A percentile compares a stretch with the other conserved stretches of the same genome.
Conservation (phyloP, 2,797 vertebrate species). For the Sebastes baramenuke region DNA sequence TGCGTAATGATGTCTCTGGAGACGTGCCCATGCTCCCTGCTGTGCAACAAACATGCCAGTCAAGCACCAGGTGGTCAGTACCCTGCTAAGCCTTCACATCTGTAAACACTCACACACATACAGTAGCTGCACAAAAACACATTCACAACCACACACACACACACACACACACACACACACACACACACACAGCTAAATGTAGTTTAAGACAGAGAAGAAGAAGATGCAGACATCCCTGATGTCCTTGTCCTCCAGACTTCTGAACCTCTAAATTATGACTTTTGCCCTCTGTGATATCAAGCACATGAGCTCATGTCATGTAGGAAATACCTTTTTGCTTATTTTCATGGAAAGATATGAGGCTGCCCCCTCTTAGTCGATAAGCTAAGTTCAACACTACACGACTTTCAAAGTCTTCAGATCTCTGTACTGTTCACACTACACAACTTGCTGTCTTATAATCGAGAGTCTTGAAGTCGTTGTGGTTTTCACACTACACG, state of each 20-base stretch:
- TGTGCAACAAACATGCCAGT: slow-evolving; percentile 65
- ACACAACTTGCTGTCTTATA: no score
- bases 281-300: background rate
- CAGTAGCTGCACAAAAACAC: slow-evolving; percentile 1
- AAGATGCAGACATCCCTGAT: background rate
- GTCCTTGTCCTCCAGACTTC: slow-evolving; percentile 4
- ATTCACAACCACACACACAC: slow-evolving; percentile 14
- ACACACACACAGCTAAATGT: slow-evolving; percentile 7
- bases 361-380: no score
- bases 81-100: slow-evolving; percentile 59
- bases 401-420: no score
- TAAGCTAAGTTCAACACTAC: no score
- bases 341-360: background rate
- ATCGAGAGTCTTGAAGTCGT: no score
- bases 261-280: background rate
- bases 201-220: slow-evolving; percentile 13
- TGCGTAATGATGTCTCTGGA: slow-evolving; percentile 57
- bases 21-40: slow-evolving; percentile 46
- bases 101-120: slow-evolving; percentile 43
- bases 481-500: no score
- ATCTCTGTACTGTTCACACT: no score
- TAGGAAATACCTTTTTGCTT: background rate
- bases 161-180: slow-evolving; percentile 11
- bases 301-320: background rate
- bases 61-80: slow-evolving; percentile 68